Conservation (phyloP, 92 coral and sea anemone genomes). For the Montipora capitata region DNA sequence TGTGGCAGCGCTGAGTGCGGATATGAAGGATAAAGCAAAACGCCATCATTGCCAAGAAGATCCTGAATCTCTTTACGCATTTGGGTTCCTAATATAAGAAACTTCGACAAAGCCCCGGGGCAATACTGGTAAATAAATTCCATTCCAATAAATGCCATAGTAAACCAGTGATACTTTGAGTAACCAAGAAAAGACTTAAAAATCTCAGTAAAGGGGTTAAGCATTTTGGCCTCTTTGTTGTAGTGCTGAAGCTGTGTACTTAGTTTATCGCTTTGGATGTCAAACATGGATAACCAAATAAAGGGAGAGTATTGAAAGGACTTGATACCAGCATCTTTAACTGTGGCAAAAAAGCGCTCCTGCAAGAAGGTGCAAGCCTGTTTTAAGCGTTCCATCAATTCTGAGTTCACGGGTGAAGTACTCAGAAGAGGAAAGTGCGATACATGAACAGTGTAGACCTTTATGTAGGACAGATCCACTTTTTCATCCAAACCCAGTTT, state of each 20-base stretch:
- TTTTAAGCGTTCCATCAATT: conserved; percentile 54
- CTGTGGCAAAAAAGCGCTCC: conserved; percentile 63
- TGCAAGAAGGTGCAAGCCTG: conserved; percentile 60
- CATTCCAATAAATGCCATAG: conserved; percentile 71
- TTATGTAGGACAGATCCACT: conserved; percentile 86
- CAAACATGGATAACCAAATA: conserved; percentile 85
- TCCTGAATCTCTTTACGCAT: conserved; percentile 77
- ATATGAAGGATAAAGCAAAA: conserved; percentile 86
- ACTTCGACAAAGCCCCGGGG: conserved; percentile 55
- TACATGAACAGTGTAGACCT: conserved; percentile 72
- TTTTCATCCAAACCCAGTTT: conserved; percentile 72
- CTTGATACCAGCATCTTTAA: conserved; percentile 56
- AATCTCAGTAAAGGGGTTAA: conserved; percentile 85
- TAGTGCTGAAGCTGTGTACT: conserved; percentile 67
- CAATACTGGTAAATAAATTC: conserved; percentile 54
- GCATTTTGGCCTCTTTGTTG: conserved; percentile 36
- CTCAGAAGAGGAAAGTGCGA: conserved; percentile 74
- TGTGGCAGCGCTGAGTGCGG: conserved; percentile 85
- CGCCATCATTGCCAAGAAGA: conserved; percentile 86
- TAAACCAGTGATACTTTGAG: conserved; percentile 86
- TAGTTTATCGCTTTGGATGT: conserved; percentile 61
- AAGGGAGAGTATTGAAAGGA: conserved; percentile 81
- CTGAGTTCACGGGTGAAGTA: conserved; percentile 64
- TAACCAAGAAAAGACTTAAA: conserved; percentile 81
- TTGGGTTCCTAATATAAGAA: conserved; percentile 78